Percentiles rank a stretch among this genome's conserved stretches.
These are phyloP conservation scores for Oryzias curvinotus DNA, from an alignment of 2,113 vertebrate genomes.

Conservation along the genomic window DNA sequence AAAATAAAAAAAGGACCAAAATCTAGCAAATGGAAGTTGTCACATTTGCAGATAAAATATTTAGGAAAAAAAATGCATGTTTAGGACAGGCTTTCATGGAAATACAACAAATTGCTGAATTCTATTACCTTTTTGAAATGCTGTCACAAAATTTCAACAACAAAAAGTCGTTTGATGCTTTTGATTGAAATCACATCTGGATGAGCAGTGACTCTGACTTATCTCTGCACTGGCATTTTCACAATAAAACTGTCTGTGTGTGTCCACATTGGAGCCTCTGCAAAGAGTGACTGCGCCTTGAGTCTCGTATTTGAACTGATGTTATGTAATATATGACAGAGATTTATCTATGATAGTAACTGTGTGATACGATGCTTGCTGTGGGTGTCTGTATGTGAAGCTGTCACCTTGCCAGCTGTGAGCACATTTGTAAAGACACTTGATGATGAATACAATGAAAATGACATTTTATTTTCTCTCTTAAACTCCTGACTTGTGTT, in stretches of 20 bases:
- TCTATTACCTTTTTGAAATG: constrained; percentile 1
- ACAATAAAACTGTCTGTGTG: constrained; percentile 38
- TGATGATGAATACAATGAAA: constrained; percentile 53
- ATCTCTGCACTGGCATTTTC: constrained; percentile 32
- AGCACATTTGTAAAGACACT: constrained; percentile 72
- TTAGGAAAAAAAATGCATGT: constrained; percentile 13
- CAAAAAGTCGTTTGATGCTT: constrained; percentile 11
- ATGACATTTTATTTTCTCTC: constrained; percentile 65
- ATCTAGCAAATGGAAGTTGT: constrained; percentile 1
- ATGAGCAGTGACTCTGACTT: constrained; percentile 31
- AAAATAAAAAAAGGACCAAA: constrained; percentile 32
- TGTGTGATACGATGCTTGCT: constrained; percentile 47
- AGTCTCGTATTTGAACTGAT: constrained; percentile 59
- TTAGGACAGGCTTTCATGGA: too few species aligned
- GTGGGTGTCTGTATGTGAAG: constrained; percentile 52
- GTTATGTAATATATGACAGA: constrained; percentile 62
- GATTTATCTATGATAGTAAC: constrained; percentile 52
- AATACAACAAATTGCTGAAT: constrained; percentile 26
- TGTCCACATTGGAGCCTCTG: constrained; percentile 38
- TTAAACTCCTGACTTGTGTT: constrained; percentile 49
- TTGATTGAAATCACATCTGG: constrained; percentile 26
- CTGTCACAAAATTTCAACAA: constrained; percentile 20
- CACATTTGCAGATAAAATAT: not conserved
- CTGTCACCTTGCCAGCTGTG: constrained; percentile 44
- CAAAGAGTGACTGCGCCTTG: constrained; percentile 34